Evolutionary conservation across 23 tunicate species (phyloP).

Genomic region (Oikopleura albicans): DNA sequence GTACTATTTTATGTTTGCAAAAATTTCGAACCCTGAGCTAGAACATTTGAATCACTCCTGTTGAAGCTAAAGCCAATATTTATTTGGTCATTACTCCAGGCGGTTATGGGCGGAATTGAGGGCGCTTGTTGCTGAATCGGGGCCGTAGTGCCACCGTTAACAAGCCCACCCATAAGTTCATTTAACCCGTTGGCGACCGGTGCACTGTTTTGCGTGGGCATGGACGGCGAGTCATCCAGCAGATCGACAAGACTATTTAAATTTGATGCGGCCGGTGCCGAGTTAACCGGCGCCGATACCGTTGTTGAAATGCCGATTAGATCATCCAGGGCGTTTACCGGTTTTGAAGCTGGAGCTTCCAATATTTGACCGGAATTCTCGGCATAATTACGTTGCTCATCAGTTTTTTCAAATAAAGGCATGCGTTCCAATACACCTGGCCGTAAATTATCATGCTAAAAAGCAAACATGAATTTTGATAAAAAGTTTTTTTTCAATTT

Average conservation of each 20-base stretch:
- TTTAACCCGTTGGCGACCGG: background rate
- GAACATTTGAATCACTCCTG: no score
- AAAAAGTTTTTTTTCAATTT: no score
- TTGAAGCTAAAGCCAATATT: conserved; percentile 24
- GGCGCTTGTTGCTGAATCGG: background rate
- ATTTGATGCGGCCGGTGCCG: background rate
- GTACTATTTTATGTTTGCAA: no score
- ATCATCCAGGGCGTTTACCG: conserved; percentile 4
- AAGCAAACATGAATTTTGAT: no score
- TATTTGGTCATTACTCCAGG: conserved; percentile 43
- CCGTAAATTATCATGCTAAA: conserved; percentile 36
- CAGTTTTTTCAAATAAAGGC: conserved; percentile 78
- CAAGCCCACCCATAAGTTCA: background rate
- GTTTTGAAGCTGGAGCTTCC: background rate
- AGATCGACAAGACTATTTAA: background rate
- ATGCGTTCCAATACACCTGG: conserved; percentile 78
- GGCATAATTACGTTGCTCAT: background rate
- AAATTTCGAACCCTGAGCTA: no score
- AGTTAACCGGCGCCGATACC: background rate
- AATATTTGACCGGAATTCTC: conserved; percentile 18
- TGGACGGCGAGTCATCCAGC: background rate
- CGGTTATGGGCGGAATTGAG: conserved; percentile 28
- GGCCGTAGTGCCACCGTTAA: background rate
- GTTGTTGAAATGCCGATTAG: conserved; percentile 8
- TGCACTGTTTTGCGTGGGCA: no score